These are phyloP conservation scores for Leptinotarsa rubiginosa DNA, from an alignment of 2,888 invertebrate species.

Conservation along the genomic window DNA sequence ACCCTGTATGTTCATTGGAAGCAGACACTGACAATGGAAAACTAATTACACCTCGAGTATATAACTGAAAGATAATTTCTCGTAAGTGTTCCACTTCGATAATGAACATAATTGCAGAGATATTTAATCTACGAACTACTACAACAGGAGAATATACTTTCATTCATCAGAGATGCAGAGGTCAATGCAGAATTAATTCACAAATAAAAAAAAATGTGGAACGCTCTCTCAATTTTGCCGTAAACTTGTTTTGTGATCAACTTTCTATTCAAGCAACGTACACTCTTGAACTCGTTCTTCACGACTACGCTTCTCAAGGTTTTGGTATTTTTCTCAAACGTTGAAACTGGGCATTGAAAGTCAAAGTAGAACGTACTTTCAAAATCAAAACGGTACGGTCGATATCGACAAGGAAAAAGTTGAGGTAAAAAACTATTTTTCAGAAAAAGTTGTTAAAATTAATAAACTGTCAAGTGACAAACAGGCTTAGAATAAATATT, in stretches of 20 bases:
- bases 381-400: too few relatives aligned
- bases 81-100: not conserved
- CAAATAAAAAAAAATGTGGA: not conserved
- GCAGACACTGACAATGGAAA: too few relatives aligned
- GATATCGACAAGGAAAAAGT: too few relatives aligned
- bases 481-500: too few relatives aligned
- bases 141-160: not conserved
- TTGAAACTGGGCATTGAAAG: too few relatives aligned
- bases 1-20: not conserved
- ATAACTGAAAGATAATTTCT: not conserved
- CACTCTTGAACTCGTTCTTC: not conserved
- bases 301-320: not conserved
- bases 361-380: too few relatives aligned
- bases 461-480: too few relatives aligned
- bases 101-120: not conserved
- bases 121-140: not conserved
- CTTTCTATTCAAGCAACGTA: constrained; percentile 1
- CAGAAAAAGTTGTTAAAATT: too few relatives aligned
- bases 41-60: not conserved
- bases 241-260: constrained; percentile 1
- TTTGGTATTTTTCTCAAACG: too few relatives aligned
- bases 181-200: not conserved
- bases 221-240: constrained; percentile 6
- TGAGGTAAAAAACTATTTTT: too few relatives aligned
- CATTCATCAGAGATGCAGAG: not conserved